Conservation (phyloP, 2,113 vertebrate genomes). For the Paracyprichromis sp. region DNA sequence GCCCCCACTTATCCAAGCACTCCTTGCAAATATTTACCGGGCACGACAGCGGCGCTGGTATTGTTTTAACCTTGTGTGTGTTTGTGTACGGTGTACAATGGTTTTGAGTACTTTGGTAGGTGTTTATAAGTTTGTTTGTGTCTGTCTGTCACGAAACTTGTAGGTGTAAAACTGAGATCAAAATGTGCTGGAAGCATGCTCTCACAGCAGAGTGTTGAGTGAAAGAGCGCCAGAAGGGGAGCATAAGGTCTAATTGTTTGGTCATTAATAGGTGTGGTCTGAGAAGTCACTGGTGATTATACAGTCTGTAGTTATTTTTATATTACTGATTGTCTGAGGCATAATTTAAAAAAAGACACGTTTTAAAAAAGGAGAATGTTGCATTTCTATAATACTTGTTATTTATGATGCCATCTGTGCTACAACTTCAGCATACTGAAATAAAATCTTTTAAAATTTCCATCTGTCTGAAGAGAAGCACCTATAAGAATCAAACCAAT, state of each 20-base stretch:
- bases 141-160: background rate
- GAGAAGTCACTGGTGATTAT: background rate
- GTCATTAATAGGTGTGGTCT: background rate
- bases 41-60: background rate
- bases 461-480: background rate
- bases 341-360: rapidly evolving
- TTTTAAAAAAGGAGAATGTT: background rate
- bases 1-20: background rate
- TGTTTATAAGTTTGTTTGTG: background rate
- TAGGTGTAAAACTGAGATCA: background rate
- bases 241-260: background rate
- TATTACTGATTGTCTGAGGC: background rate
- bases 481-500: background rate
- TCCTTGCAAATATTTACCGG: background rate
- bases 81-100: background rate
- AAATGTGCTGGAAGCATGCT: background rate
- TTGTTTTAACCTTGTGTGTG: background rate
- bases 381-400: background rate
- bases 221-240: background rate
- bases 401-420: background rate
- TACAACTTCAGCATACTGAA: background rate
- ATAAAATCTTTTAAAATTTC: background rate
- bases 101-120: background rate
- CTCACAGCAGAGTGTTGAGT: background rate
- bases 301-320: background rate